Percentiles rank a stretch among this genome's conserved stretches.
Evolutionary conservation across 2,113 vertebrate species (phyloP).

Genomic region (Mixornis gularis): DNA sequence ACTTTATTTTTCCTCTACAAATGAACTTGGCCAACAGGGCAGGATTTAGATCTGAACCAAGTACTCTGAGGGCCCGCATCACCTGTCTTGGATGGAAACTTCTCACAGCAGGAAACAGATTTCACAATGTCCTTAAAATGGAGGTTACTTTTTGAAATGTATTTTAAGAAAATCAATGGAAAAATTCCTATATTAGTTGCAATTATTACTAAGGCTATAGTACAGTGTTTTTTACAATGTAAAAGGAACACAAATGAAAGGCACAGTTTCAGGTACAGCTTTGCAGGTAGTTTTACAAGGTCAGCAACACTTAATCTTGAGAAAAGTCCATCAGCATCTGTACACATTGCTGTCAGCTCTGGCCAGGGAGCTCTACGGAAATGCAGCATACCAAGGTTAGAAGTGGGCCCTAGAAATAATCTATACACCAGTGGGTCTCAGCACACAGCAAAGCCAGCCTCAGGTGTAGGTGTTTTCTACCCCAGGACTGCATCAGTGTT

Average conservation of each 20-base stretch:
- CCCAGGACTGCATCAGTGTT: not conserved
- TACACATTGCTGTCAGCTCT: not conserved
- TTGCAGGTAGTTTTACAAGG: not conserved
- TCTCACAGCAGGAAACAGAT: not conserved
- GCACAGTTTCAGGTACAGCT: not conserved
- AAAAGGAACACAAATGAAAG: not conserved
- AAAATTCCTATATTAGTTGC: not conserved
- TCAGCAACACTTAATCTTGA: not conserved
- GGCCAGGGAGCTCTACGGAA: not conserved
- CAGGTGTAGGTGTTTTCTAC: not conserved
- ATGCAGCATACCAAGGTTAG: fast-evolving
- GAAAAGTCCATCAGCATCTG: not conserved
- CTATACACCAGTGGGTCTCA: not conserved
- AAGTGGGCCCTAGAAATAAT: not conserved
- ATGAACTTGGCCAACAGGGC: not conserved
- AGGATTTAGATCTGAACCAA: not conserved
- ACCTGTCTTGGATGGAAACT: not conserved
- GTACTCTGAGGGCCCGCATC: not conserved
- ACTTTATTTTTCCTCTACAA: not conserved
- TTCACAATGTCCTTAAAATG: not conserved
- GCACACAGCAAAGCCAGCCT: not conserved
- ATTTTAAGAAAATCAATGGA: not conserved
- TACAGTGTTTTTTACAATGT: not conserved
- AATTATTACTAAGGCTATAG: not conserved
- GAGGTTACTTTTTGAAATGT: not conserved